Base-by-base conservation (phyloP, 2,888 invertebrate genomes). In the Melinaea marsaeus region DNA sequence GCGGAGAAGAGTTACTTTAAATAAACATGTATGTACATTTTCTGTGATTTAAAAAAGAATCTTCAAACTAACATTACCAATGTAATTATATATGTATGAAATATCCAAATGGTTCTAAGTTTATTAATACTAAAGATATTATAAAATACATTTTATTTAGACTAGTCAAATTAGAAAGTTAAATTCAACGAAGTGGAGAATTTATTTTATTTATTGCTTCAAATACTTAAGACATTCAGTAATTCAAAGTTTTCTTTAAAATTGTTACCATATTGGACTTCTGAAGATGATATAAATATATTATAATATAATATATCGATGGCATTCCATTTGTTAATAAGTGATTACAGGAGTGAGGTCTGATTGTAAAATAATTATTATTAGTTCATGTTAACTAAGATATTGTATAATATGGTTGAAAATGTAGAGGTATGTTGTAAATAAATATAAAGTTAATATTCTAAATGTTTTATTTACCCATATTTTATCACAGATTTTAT, bases 391-490 rank as follows among this genome's bases (percentile, higher is more conserved):
- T 89, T 89, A 87, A 85, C 85, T 90, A 87, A 89, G 87, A 84
- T 88, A 85, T 88, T 90, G 90, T 90, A 90, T 89, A 87, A 86
- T 79, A 90, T 90, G 90, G 90, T 90, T 89, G 84, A 89, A 82
- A 84, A 82, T 90, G 88, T 89, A 89, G 86, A 89, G 85, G 82
- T 88, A 89, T 79, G 84, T 86, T 90, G 90, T 90, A 90, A 90
- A 90, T 90, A 90, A 90, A 88, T 84, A 79, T 83, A 84, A 86
- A 85, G 83, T 85, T 88, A 88, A 86, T 86, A 81, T 79, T 81
- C 63, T 58, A 48, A 42, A 56, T 62, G 57, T 58, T 62, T 62
- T 37, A 59, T 63, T 63, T 57, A 42, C 58, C 32, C 51, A 64
- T 13, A 37, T 11, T 58, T 60, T 57, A 66, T 72, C 68, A 69